Base-by-base conservation (phyloP, 1,140 invertebrate species). In the Whitmania pigra region DNA sequence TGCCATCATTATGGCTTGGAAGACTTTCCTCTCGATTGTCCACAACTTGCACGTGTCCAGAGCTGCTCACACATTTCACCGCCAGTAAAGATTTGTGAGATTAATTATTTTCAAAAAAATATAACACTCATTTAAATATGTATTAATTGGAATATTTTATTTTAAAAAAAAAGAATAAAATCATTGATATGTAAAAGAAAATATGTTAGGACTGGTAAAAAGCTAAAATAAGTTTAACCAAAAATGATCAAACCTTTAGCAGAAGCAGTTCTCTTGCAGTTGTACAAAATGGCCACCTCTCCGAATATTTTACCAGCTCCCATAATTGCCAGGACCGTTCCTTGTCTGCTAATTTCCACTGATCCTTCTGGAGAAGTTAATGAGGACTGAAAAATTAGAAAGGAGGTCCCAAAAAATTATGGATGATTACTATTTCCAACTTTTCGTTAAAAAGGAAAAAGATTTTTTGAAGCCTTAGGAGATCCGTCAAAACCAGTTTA, bases 1-100 rank as follows among this genome's bases (percentile, higher is more conserved):
- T 72, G 93, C 87, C 95, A 99, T 98, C 92, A 98, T 99, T 77
- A 99, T 98, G 54, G 94, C 96, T 84, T 99, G 96, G 88, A 99
- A 99, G 80, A 92, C 94, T 87, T 94, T 91, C 77, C 96, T 86
- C 81, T 99, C 94, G 78, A 99, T 94, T 69, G 94, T 95, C 94
- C 94, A 99, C 78, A 99, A 84, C 80, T 93, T 89, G 80, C 94
- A 98, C 79, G 94, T 90, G 4, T 88, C 93, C 9, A 94, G 88
- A 18, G 96, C 96, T 85, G 78, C 53, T 78, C 84, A 76, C 77
- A 76, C 57, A 3, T 5, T 5, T 49, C 5, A 49, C 43, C 43
- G 13, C 15, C 0, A 11, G 9, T 49, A 49, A 49, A 49, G 43
- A 49, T 49, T 49, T 49, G 43, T 17, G 43, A 49, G 5, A 11